These are phyloP conservation scores for Silurus lanzhouensis DNA, from an alignment of 2,797 vertebrate genomes.

Conservation along the genomic window DNA sequence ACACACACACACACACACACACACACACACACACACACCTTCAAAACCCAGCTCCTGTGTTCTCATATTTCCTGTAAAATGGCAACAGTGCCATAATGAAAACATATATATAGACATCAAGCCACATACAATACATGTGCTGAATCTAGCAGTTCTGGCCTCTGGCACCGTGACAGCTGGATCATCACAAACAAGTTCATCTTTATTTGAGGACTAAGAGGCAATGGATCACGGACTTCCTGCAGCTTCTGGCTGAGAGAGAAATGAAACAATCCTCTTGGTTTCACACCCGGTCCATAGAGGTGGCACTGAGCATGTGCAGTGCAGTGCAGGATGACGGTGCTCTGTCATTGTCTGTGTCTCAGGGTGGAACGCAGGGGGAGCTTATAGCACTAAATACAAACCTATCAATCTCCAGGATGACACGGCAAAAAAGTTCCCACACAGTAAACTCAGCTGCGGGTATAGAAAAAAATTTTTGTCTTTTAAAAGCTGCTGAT, in stretches of 20 bases:
- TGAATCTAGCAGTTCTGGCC: constrained; percentile 32
- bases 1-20: constrained; percentile 11
- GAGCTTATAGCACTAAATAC: constrained; percentile 12
- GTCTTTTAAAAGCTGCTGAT: neutral
- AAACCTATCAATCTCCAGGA: neutral
- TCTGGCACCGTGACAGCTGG: constrained; percentile 43
- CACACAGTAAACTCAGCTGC: neutral
- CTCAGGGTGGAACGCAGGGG: constrained; percentile 14
- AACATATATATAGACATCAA: constrained; percentile 42
- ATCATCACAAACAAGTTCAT: constrained; percentile 46
- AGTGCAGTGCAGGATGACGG: constrained; percentile 40
- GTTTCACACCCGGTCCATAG: neutral
- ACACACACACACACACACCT: neutral
- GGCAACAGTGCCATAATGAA: constrained; percentile 35
- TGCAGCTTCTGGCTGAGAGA: constrained; percentile 22
- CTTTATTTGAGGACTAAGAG: constrained; percentile 43
- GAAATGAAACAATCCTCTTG: neutral
- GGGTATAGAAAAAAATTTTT: too few species aligned
- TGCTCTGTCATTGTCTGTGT: constrained; percentile 21
- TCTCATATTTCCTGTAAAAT: constrained; percentile 32
- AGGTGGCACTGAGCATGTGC: constrained; percentile 47
- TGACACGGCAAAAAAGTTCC: neutral
- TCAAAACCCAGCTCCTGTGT: neutral
- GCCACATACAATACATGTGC: constrained; percentile 30
- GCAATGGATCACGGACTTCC: constrained; percentile 24